A percentile compares a stretch with the other conserved stretches of the same genome.
phyloP scores from a whole-genome alignment of 2,888 invertebrate species.

The Pseudococcus jackbeardsleyi region DNA sequence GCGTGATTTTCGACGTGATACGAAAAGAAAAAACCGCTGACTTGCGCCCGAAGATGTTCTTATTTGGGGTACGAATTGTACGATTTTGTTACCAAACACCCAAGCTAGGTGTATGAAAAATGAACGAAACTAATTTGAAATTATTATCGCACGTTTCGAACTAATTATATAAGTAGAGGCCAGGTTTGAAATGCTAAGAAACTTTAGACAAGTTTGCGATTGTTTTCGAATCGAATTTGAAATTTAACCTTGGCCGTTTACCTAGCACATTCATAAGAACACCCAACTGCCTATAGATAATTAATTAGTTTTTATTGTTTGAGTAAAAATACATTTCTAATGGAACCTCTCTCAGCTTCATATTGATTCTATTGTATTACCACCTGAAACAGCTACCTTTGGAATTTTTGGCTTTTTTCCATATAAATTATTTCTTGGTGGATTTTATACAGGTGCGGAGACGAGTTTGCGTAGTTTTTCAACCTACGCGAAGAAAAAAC shows the following conservation, averaged over 20 bases:
- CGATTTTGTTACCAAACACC: not conserved
- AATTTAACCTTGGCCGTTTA: not conserved
- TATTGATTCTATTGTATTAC: not conserved
- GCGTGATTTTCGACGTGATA: conserved; percentile 16
- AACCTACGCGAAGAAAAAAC: not conserved
- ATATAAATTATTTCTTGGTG: not conserved
- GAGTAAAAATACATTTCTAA: not conserved
- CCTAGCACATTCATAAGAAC: not conserved
- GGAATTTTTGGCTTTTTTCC: conserved; percentile 6
- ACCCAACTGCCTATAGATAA: not conserved
- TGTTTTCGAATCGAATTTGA: not conserved
- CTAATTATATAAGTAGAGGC: not conserved
- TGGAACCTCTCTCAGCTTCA: not conserved
- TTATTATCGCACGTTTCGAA: not conserved
- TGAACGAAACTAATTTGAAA: not conserved
- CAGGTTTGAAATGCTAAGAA: not conserved
- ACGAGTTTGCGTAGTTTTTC: not conserved
- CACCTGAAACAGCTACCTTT: not conserved
- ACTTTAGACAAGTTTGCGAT: not conserved
- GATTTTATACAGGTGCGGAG: not conserved
- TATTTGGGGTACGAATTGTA: not conserved
- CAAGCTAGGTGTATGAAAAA: not conserved
- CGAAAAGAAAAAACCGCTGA: not conserved
- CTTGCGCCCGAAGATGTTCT: not conserved
- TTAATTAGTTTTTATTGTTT: conserved; percentile 24